Evolutionary conservation across 2,797 vertebrate genomes (phyloP), one percentile per base, ranked within the genome.

Genomic region (Lerista edwardsae): DNA sequence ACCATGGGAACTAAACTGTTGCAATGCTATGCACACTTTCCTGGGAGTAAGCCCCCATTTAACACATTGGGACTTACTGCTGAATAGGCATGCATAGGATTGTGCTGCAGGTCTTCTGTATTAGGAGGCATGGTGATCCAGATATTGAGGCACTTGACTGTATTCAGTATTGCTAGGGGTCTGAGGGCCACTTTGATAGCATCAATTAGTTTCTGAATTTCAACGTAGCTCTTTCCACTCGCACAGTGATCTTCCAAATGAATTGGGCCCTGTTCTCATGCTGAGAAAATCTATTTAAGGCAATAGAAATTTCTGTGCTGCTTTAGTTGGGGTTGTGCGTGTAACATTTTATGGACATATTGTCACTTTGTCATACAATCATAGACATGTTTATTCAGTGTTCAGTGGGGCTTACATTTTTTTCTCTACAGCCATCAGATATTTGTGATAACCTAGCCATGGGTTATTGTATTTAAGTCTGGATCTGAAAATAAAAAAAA

Each of bases 401-500:
- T 55, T 55, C 14, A 55, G 51, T 55, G 14, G 51, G 4, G 15
- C 51, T 19, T 47, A 47, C 9, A 8, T 71, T 31, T 36, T 76
- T 9, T 84, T 14, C 41, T 5, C 62, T 82, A 11, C 2, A 67
- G 47, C 55, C 57, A 79, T 77, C 25, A 55, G 57, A 75, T 1
- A 4, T 34, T 59, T 64, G 23, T 87, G 15, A 27, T 80, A 68
- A 83, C 51, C 75, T 59, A 14, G n/a, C 86, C 86, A 84, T 77
- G 74, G 86, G 15, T 17, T 15, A 2, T 39, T 1, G 68, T 80
- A 83, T 83, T 62, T 76, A 74, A 19, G 27, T 72, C 74, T 82
- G 1, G 82, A 65, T 83, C 75, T 71, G 51, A 79, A 91, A 36
- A 86, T 36, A 87, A 88, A 76, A 12, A 17, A n/a, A 44, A 44